phyloP scores from a whole-genome alignment of 2,888 invertebrate species.

The Tetrapedia diversipes region DNA sequence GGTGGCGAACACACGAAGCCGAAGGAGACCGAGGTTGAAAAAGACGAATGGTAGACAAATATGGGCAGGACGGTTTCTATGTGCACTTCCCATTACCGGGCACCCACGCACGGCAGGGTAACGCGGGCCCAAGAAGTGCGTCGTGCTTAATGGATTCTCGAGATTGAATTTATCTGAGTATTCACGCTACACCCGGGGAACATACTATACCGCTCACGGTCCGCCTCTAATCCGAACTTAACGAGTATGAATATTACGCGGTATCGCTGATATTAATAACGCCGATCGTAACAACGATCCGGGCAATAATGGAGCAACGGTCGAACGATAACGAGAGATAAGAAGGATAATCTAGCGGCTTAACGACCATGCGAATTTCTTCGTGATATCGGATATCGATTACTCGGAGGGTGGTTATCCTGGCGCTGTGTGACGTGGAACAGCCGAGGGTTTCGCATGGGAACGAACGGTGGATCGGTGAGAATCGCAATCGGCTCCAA shows the following conservation, averaged over 20 bases:
- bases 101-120: constrained; percentile 77
- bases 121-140: constrained; percentile 70
- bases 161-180: constrained; percentile 74
- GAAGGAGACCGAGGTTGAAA: constrained; percentile 65
- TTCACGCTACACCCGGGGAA: constrained; percentile 55
- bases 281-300: constrained; percentile 51
- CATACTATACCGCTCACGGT: constrained; percentile 20
- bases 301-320: constrained; percentile 53
- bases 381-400: constrained; percentile 60
- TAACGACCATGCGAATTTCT: constrained; percentile 53
- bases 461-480: neutral
- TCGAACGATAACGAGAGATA: constrained; percentile 54
- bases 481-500: neutral
- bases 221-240: constrained; percentile 61
- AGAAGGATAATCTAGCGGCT: constrained; percentile 43
- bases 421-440: neutral
- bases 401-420: constrained; percentile 20
- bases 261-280: constrained; percentile 66
- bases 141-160: constrained; percentile 72
- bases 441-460: neutral
- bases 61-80: constrained; percentile 80
- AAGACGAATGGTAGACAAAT: constrained; percentile 78
- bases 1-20: constrained; percentile 31
- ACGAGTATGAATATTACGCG: constrained; percentile 66
- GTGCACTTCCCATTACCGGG: constrained; percentile 80